Evolutionary conservation across 1,140 invertebrate genomes (phyloP).

Genomic region (Psilanteris sp.): DNA sequence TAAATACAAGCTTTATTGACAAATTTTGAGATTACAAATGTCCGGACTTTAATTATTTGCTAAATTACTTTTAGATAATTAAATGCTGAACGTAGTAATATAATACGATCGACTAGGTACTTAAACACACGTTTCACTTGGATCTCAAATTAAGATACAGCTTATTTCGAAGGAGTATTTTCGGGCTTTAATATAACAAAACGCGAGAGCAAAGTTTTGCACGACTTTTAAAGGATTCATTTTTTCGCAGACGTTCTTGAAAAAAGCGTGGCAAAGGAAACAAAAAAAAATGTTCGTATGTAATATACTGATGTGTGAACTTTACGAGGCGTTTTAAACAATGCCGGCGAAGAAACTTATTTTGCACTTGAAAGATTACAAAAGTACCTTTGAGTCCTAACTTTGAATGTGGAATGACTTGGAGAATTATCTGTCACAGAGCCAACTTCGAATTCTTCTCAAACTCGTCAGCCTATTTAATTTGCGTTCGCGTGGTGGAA

Average conservation of each 20-base stretch:
- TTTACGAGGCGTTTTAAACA: constrained; percentile 12
- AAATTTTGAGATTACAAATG: constrained; percentile 14
- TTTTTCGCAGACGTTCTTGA: background rate
- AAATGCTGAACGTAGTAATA: constrained; percentile 19
- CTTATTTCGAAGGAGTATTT: background rate
- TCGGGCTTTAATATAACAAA: background rate
- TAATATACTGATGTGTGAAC: background rate
- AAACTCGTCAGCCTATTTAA: constrained; percentile 6
- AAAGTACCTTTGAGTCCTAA: constrained; percentile 11
- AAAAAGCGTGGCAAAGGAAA: background rate
- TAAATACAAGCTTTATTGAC: constrained; percentile 17
- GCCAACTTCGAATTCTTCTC: constrained; percentile 19
- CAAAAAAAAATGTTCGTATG: background rate
- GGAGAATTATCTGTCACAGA: constrained; percentile 16
- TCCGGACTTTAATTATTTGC: constrained; percentile 26
- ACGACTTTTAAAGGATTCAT: background rate
- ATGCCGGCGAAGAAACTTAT: constrained; percentile 1
- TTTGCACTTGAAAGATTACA: constrained; percentile 17
- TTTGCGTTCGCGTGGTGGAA: background rate
- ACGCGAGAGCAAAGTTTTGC: constrained; percentile 2
- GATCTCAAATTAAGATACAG: constrained; percentile 9
- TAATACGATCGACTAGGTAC: background rate
- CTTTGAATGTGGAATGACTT: constrained; percentile 17
- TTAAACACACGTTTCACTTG: constrained; percentile 36
- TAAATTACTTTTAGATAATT: constrained; percentile 41